Percentiles rank a stretch among this genome's conserved stretches.
These are phyloP conservation scores for Dicrurus megarhynchus DNA, from an alignment of 2,113 vertebrate species.

Conservation along the genomic window DNA sequence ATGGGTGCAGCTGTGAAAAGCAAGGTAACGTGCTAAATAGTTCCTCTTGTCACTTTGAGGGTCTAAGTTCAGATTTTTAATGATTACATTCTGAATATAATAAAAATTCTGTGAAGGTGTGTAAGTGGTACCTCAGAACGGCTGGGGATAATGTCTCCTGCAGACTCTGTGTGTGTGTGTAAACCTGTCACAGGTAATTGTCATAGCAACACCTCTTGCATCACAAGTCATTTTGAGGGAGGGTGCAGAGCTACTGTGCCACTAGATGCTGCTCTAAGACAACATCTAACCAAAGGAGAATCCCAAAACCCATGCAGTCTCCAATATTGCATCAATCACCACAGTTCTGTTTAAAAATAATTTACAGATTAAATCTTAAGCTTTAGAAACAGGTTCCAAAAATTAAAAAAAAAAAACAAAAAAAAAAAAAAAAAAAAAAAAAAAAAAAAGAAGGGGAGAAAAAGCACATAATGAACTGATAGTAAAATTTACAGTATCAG, in stretches of 20 bases:
- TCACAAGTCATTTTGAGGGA: neutral
- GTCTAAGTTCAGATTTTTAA: neutral
- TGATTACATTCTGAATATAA: neutral
- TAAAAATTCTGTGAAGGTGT: neutral
- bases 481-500: conserved; percentile 32
- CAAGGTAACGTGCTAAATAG: neutral
- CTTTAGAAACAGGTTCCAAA: conserved; percentile 50
- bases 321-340: conserved; percentile 43
- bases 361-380: conserved; percentile 59
- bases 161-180: neutral
- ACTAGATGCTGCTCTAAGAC: conserved; percentile 82
- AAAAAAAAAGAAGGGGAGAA: accelerated
- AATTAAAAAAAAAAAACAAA: neutral
- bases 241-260: conserved; percentile 3
- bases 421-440: neutral
- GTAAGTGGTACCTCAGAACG: neutral
- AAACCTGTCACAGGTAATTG: neutral
- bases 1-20: neutral
- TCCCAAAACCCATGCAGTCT: neutral
- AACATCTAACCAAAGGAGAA: conserved; percentile 18
- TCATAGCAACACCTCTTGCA: neutral
- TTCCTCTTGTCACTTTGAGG: neutral
- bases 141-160: neutral
- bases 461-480: conserved; percentile 16
- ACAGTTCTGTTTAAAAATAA: conserved; percentile 51